Base-by-base conservation (phyloP, 2,113 vertebrate species). In the Falcunculus frontatus region DNA sequence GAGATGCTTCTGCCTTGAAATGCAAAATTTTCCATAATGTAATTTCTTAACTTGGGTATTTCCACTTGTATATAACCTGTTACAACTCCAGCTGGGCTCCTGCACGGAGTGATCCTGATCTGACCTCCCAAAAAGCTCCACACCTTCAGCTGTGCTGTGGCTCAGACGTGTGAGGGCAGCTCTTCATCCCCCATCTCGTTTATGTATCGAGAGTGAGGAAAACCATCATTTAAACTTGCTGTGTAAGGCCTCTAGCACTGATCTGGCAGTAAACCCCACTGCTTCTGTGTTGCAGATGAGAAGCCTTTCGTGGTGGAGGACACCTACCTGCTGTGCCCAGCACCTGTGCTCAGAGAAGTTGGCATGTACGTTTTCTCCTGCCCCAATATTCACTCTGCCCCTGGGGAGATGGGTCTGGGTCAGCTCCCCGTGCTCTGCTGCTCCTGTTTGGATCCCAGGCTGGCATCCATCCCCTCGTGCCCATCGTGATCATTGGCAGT, bases 241-340 rank as follows among this genome's bases (percentile, higher is more conserved):
- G 21, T n/a, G 27, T 21, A 15, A 22, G 21, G 27, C 49, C 44
- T 42, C 7, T 23, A 2, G 29, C 29, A 10, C n/a, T 16, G 44
- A 52, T 7, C 12, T 35, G 37, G 9, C 55, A 41, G 33, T 50
- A 41, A 65, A 65, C 13, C 13, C 33, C 37, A 5, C 1, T 22
- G 2, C 67, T 37, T 53, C 50, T 94, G 42, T 84, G 95, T 97
- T 96, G 9, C 93, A 99, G 99, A 99, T 97, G 98, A 99, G 96
- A 99, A 99, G 94, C 99, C 99, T 27, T 98, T 99, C 72, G 94
- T 99, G 39, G 99, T 99, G 47, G 98, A 99, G 96, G 99, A 99
- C 67, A 99, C 99, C 15, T 99, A 99, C 91, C 97, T 99, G 60
- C 98, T 99, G 63, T 99, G 99, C 92, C 99, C 99, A 35, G 99